These are phyloP conservation scores for Auanema sp. DNA, from an alignment of 2,888 invertebrate genomes.

Conservation along the genomic window DNA sequence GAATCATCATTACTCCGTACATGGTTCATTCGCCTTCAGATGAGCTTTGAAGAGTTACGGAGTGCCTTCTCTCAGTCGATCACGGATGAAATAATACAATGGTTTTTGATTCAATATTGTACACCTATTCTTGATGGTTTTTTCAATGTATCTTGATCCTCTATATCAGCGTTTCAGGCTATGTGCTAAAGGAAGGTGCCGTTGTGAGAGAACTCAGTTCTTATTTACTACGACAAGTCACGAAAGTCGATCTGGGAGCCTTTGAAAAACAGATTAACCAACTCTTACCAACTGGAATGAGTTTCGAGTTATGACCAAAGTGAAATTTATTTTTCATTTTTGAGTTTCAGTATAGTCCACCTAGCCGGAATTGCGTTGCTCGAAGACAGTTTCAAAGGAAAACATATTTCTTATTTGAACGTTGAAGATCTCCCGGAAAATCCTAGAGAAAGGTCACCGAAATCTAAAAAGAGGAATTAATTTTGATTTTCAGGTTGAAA, in stretches of 20 bases:
- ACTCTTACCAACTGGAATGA: slow-evolving; percentile 23
- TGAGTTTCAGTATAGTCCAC: slow-evolving; percentile 14
- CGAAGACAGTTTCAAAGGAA: slow-evolving; percentile 13
- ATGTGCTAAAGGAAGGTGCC: background rate
- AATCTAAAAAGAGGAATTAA: background rate
- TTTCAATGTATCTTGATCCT: background rate
- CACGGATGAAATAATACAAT: slow-evolving; percentile 8
- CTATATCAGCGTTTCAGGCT: slow-evolving; percentile 2
- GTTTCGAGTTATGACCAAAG: slow-evolving; percentile 16
- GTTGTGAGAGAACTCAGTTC: slow-evolving; percentile 16
- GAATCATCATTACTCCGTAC: background rate
- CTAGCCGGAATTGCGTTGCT: slow-evolving; percentile 12
- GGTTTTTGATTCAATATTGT: slow-evolving; percentile 7
- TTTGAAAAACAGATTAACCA: slow-evolving; percentile 23
- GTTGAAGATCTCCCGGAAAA: slow-evolving; percentile 28
- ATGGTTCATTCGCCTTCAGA: slow-evolving; percentile 1
- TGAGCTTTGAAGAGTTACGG: slow-evolving; percentile 12
- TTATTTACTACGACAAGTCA: slow-evolving; percentile 14
- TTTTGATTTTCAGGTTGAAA: slow-evolving; percentile 11
- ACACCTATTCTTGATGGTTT: background rate
- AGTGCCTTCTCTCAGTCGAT: background rate
- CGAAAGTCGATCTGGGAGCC: slow-evolving; percentile 7
- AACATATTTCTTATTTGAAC: slow-evolving; percentile 22
- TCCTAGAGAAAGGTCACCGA: slow-evolving; percentile 25
- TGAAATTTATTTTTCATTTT: background rate